These are phyloP conservation scores for Chironomus striatipennis DNA, from an alignment of 1,140 invertebrate genomes.

Conservation along the genomic window DNA sequence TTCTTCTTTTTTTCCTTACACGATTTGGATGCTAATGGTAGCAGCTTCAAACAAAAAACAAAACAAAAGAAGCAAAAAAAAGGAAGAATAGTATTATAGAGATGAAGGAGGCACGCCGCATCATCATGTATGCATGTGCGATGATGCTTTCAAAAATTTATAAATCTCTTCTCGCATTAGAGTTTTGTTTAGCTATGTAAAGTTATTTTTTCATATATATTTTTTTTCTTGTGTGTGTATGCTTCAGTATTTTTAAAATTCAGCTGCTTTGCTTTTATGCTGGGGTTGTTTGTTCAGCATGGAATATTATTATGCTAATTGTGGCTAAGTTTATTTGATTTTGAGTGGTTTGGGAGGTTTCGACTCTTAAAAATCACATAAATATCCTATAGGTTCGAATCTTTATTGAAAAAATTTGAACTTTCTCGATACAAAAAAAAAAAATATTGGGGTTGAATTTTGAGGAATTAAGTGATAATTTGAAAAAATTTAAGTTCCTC, in stretches of 20 bases:
- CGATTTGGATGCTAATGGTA: conserved; percentile 1
- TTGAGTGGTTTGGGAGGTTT: too few species aligned
- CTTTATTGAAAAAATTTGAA: too few species aligned
- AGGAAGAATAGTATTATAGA: neutral
- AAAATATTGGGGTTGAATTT: too few species aligned
- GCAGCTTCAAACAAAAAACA: neutral
- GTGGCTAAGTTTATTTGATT: too few species aligned
- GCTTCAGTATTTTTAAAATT: neutral
- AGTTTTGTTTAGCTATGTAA: conserved; percentile 4
- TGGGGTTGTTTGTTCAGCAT: neutral
- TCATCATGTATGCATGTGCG: conserved; percentile 15
- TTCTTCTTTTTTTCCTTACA: neutral
- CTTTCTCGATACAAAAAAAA: too few species aligned
- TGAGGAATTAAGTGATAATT: too few species aligned
- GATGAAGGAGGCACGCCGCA: conserved; percentile 8
- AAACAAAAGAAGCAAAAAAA: neutral
- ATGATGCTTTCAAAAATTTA: conserved; percentile 16
- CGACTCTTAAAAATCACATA: too few species aligned
- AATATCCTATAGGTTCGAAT: too few species aligned
- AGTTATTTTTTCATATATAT: neutral
- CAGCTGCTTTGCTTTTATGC: neutral
- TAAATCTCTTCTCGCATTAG: conserved; percentile 15
- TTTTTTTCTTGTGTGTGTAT: neutral
- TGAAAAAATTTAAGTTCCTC: too few species aligned
- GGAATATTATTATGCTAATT: neutral